Evolutionary conservation across 2,888 invertebrate genomes (phyloP).

Genomic region (Bimastos eiseni): DNA sequence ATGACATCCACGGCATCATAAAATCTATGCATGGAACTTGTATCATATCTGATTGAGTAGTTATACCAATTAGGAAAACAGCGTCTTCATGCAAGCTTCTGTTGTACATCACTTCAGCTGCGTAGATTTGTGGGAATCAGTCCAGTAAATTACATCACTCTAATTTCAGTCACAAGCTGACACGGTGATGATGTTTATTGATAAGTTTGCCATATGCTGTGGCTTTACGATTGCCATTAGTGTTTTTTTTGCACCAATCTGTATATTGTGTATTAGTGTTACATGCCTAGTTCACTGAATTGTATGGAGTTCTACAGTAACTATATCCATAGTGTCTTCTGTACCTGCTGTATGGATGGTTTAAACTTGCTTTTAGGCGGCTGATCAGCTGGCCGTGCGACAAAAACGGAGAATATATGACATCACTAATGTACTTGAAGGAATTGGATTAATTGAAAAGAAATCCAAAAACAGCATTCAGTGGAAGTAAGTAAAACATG

Average conservation of each 20-base stretch:
- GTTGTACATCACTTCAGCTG: no score
- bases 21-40: no score
- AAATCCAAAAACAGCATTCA: slow-evolving; percentile 97
- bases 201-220: no score
- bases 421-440: slow-evolving; percentile 93
- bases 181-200: no score
- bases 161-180: no score
- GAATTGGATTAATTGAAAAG: slow-evolving; percentile 91
- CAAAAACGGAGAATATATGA: slow-evolving; percentile 93
- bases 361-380: slow-evolving; percentile 67
- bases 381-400: slow-evolving; percentile 81
- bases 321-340: background rate
- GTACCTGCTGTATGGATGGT: background rate
- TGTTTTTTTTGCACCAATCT: background rate
- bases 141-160: no score
- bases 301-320: background rate
- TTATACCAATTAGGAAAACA: no score
- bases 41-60: no score
- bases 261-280: background rate
- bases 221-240: no score
- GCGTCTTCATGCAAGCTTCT: no score
- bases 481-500: slow-evolving; percentile 74
- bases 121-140: no score
- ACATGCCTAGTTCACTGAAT: background rate
- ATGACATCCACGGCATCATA: no score